Evolutionary conservation across 2,888 invertebrate genomes (phyloP).

Genomic region (Oligia latruncula): DNA sequence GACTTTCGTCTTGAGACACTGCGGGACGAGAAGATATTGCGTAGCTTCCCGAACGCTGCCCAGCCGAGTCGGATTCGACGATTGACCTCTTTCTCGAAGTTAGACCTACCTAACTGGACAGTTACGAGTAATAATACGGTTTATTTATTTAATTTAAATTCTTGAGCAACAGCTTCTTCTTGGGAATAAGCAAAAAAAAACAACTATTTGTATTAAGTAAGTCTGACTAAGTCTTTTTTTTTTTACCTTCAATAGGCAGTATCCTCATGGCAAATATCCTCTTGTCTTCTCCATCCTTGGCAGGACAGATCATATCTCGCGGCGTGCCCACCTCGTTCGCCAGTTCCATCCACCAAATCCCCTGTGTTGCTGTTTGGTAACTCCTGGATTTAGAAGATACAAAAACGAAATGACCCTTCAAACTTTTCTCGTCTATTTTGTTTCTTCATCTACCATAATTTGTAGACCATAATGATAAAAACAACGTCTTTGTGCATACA

Average conservation of each 20-base stretch:
- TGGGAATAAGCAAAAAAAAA: no score
- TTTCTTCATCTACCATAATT: neutral
- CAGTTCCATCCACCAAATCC: conserved; percentile 95
- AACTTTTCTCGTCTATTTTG: neutral
- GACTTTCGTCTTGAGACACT: no score
- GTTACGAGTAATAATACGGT: no score
- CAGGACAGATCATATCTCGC: conserved; percentile 92
- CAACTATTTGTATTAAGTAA: neutral
- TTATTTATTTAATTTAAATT: no score
- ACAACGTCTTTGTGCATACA: no score
- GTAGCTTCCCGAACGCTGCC: no score
- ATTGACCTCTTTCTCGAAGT: no score
- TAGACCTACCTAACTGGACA: no score
- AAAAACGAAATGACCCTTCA: neutral
- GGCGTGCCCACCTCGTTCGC: conserved; percentile 92
- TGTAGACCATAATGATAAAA: neutral
- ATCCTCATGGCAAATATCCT: conserved; percentile 93
- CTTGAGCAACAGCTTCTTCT: no score
- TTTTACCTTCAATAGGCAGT: conserved; percentile 87
- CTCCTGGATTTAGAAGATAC: conserved; percentile 84
- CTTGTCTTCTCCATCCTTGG: conserved; percentile 90
- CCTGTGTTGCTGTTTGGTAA: conserved; percentile 92
- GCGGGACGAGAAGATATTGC: no score
- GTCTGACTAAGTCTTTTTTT: neutral
- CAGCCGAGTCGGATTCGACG: no score